phyloP scores from a whole-genome alignment of 2,797 vertebrate genomes.

The Anguilla anguilla region DNA sequence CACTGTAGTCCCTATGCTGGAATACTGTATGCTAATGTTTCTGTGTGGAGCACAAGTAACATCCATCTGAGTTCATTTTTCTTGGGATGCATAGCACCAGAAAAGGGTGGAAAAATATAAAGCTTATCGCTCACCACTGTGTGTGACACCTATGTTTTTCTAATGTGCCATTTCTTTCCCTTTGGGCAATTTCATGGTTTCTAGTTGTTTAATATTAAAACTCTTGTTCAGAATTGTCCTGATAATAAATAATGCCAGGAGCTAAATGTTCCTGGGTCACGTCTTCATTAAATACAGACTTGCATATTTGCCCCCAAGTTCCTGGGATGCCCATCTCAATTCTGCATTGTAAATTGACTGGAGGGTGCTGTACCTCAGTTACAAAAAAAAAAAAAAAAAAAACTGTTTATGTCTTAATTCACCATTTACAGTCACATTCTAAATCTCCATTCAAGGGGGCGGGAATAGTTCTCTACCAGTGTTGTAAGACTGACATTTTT shows the following conservation, averaged over 20 bases:
- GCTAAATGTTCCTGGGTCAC: conserved; percentile 63
- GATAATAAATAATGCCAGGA: conserved; percentile 55
- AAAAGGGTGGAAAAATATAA: conserved; percentile 24
- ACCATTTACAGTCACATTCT: conserved; percentile 42
- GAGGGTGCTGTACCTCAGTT: conserved; percentile 56
- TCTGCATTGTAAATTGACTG: conserved; percentile 53
- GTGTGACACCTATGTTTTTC: conserved; percentile 46
- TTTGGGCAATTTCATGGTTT: conserved; percentile 61
- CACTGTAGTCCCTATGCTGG: conserved; percentile 33
- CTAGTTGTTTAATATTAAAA: conserved; percentile 69
- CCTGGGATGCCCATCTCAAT: conserved; percentile 57
- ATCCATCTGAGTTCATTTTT: conserved; percentile 51
- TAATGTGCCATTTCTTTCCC: conserved; percentile 53
- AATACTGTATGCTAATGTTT: conserved; percentile 24
- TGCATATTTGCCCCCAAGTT: conserved; percentile 51
- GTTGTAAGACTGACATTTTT: background rate
- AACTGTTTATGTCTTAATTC: conserved; percentile 52
- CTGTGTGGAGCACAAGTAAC: conserved; percentile 43
- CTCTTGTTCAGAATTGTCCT: conserved; percentile 56
- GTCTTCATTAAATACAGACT: conserved; percentile 65
- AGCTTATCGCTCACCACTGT: conserved; percentile 53
- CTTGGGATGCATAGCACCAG: conserved; percentile 37
- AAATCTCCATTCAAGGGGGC: conserved; percentile 21
- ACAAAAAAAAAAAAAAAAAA: conserved; percentile 51
- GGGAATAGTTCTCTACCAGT: background rate